Base-by-base conservation (phyloP, 1,140 invertebrate genomes). In the Philotrypesis tridentata region DNA sequence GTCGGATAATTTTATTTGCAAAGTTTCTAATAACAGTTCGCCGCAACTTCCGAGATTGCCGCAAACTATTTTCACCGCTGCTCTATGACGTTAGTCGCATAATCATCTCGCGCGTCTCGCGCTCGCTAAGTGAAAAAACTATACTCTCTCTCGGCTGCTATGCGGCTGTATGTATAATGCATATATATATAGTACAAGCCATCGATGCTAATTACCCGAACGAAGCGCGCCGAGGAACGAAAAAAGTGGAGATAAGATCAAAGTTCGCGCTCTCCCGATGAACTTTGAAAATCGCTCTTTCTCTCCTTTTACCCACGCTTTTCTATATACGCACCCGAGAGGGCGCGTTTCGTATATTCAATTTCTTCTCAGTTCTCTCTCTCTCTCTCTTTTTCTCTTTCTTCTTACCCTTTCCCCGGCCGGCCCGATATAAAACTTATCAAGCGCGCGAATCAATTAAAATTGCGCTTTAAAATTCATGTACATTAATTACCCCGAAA, bases 381-480 rank as follows among this genome's bases (percentile, higher is more conserved):
- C 17, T n/a, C 48, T n/a, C 17, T 17, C 40, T 14, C 40, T 55
- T 1, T 14, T 17, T n/a, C 48, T n/a, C 3, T 37, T 9, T 55
- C 21, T 43, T n/a, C n/a, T n/a, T n/a, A n/a, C n/a, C n/a, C n/a
- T n/a, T n/a, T n/a, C n/a, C n/a, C n/a, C n/a, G n/a, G n/a, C n/a
- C 40, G 1, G 40, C 40, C 12, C 48, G 48, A 55, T 55, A 55
- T 55, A 55, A 55, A 55, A 55, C 48, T 55, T 55, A 55, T 21
- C 48, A 21, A 55, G 48, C 21, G 48, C 48, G 48, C 21, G 48
- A 55, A 68, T 71, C 76, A 72, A 79, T 72, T 79, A 72, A 61
- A 72, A 72, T 72, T 31, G 12, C 48, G 21, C 17, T 78, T 55
- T 70, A 61, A 79, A 72, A 79, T 79, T 72, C 48, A 72, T 72